Evolutionary conservation across 2,888 invertebrate genomes (phyloP), one percentile per base, ranked within the genome.

Genomic region (Oligia fasciuncula): DNA sequence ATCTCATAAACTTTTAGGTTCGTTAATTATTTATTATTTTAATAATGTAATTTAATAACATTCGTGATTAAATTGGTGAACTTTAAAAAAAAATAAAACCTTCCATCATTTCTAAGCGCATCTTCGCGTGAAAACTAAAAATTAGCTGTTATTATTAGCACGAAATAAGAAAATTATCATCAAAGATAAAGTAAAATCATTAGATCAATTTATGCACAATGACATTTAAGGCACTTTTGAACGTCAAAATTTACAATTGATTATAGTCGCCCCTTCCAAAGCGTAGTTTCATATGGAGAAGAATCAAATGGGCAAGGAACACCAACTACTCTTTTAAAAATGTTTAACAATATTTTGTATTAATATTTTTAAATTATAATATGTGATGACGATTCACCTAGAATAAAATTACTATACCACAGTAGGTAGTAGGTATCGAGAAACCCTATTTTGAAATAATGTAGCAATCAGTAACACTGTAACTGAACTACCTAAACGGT

Each of bases 61-160:
- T 29, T 60, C n/a, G n/a, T 40, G 29, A 46, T 17, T 0, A 72
- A 79, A 73, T 54, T 19, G 8, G 14, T 35, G 8, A 69, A 62
- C 23, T n/a, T 35, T 63, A 8, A 29, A 29, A 60, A 54, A 82
- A 46, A 29, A 40, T 40, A 40, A 43, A 72, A 71, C 43, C n/a
- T 54, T 49, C 13, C 8, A 63, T 67, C 5, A 60, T 62, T 57
- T 62, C 8, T n/a, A 51, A 65, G 68, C n/a, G 14, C 23, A 49
- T 54, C 46, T 68, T 75, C 0, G 63, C 65, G 43, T 63, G 57
- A 60, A 80, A 84, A 60, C 19, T 84, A 49, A 46, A 69, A 80
- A 69, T 54, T 4, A 0, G n/a, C 29, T 23, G 19, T 29, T 66
- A 51, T 65, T 49, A 35, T 11, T 14, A 73, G 29, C 3, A 65